Conservation (phyloP, 2,888 invertebrate species). For the Arge pagana region DNA sequence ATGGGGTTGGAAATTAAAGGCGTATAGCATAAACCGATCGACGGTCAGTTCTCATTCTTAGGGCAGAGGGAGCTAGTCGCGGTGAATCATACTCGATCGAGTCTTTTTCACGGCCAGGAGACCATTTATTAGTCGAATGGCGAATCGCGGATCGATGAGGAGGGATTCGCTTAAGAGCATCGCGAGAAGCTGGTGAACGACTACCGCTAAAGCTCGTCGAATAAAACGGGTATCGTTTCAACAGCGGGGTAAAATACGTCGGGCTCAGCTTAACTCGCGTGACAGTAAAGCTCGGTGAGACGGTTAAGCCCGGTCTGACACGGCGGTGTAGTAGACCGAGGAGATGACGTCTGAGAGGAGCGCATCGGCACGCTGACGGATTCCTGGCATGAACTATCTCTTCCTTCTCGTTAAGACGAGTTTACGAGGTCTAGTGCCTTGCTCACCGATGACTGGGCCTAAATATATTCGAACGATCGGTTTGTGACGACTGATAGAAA, state of each 20-base stretch:
- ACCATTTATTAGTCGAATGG: no score
- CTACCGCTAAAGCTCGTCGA: not conserved
- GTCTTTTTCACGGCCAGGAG: no score
- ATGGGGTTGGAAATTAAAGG: no score
- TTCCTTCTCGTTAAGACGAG: constrained; percentile 38
- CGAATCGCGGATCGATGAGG: no score
- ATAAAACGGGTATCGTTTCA: not conserved
- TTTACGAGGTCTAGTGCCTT: constrained; percentile 32
- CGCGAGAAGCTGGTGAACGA: no score
- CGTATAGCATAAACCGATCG: no score
- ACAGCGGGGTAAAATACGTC: not conserved
- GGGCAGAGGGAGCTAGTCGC: no score
- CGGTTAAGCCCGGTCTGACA: not conserved
- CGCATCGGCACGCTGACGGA: constrained; percentile 33
- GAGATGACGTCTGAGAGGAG: constrained; percentile 28
- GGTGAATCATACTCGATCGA: no score
- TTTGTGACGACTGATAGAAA: constrained; percentile 11
- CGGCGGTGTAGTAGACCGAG: not conserved
- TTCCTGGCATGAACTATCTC: constrained; percentile 41
- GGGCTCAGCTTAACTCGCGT: not conserved
- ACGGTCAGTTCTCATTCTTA: no score
- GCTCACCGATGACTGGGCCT: constrained; percentile 9
- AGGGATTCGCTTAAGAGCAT: no score
- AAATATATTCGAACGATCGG: constrained; percentile 34
- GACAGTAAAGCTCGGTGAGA: not conserved